Evolutionary conservation across 2,113 vertebrate genomes (phyloP).

Genomic region (Loxodonta africana): DNA sequence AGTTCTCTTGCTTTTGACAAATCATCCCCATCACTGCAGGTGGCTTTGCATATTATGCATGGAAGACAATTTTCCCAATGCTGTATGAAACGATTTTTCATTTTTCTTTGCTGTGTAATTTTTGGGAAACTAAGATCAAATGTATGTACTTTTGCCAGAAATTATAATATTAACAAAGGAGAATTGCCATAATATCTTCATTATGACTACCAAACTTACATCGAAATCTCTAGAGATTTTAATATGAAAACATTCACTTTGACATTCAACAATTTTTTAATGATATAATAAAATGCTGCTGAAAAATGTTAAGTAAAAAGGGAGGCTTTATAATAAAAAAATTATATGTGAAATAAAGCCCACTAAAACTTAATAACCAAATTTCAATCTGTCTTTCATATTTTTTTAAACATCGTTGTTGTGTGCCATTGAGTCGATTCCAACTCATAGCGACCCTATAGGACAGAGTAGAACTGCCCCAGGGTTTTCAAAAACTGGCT

Average conservation of each 20-base stretch:
- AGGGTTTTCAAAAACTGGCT: no score
- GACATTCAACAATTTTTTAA: background rate
- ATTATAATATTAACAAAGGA: background rate
- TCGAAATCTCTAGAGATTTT: background rate
- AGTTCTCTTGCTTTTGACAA: background rate
- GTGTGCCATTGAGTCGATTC: no score
- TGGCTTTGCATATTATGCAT: conserved; percentile 17
- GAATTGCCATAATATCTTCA: background rate
- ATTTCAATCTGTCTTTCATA: background rate
- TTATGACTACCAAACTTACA: background rate
- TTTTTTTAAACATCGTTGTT: no score
- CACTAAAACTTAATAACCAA: background rate
- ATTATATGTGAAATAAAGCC: background rate
- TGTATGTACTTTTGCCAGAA: background rate
- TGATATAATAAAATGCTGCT: background rate
- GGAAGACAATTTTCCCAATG: background rate
- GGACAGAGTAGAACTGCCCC: no score
- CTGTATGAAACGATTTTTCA: background rate
- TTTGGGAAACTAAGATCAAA: background rate
- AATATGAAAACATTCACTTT: background rate
- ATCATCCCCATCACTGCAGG: background rate
- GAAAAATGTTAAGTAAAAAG: background rate
- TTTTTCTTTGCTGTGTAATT: background rate
- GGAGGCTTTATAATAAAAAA: background rate
- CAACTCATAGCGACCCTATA: no score